These are phyloP conservation scores for Biston betularia DNA, from an alignment of 2,888 invertebrate genomes.

Conservation along the genomic window DNA sequence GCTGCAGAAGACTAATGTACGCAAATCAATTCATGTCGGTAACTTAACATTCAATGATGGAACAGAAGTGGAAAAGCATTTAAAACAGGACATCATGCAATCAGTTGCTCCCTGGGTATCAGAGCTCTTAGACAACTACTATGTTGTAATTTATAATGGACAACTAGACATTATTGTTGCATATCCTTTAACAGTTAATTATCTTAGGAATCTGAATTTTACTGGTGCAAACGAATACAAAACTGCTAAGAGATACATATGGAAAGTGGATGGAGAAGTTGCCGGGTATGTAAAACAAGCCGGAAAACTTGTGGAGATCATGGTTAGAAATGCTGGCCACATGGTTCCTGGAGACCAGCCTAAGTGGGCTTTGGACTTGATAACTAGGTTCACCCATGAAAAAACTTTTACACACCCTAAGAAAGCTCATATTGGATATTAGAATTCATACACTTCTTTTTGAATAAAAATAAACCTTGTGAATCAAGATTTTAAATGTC, in stretches of 20 bases:
- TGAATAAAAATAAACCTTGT: not conserved
- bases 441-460: conserved; percentile 9
- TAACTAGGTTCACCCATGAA: conserved; percentile 88
- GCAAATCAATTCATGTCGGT: conserved; percentile 94
- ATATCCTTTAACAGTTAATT: conserved; percentile 93
- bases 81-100: conserved; percentile 93
- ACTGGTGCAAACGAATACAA: conserved; percentile 88
- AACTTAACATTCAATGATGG: conserved; percentile 89
- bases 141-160: conserved; percentile 94
- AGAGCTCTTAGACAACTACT: conserved; percentile 88
- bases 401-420: conserved; percentile 68
- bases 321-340: conserved; percentile 93
- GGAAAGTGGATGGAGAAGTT: conserved; percentile 89
- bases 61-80: conserved; percentile 88
- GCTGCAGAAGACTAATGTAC: conserved; percentile 87
- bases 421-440: conserved; percentile 43
- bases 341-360: conserved; percentile 94
- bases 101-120: conserved; percentile 91
- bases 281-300: conserved; percentile 92
- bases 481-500: conserved; percentile 18
- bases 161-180: conserved; percentile 97
- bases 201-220: conserved; percentile 90
- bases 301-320: conserved; percentile 90
- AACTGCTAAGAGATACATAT: conserved; percentile 88
- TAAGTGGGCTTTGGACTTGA: conserved; percentile 91